A percentile compares a stretch with the other conserved stretches of the same genome.
These are phyloP conservation scores for Ischnura elegans DNA, from an alignment of 2,888 invertebrate genomes.

Conservation along the genomic window DNA sequence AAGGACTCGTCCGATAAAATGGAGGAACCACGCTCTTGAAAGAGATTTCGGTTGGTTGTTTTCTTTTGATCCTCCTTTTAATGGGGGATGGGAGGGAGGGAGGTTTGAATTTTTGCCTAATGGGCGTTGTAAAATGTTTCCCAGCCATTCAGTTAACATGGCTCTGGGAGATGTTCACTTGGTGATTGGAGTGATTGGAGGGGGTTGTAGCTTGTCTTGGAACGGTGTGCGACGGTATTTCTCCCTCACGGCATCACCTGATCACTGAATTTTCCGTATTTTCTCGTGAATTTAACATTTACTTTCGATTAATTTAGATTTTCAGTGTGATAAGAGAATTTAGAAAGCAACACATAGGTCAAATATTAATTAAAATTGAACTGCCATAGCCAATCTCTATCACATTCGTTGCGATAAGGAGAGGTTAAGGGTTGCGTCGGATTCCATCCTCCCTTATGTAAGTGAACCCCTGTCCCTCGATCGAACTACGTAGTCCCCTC, in stretches of 20 bases:
- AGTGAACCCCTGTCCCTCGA: no score
- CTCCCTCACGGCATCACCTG: not conserved
- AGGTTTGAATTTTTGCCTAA: constrained; percentile 29
- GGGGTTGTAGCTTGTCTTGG: not conserved
- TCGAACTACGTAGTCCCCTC: no score
- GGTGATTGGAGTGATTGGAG: not conserved
- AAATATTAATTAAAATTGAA: no score
- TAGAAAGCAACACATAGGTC: no score
- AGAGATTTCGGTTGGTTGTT: constrained; percentile 15
- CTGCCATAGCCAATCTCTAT: no score
- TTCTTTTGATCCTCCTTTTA: constrained; percentile 16
- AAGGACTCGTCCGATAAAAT: not conserved
- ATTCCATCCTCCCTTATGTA: no score
- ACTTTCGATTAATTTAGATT: no score
- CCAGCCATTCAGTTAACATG: not conserved
- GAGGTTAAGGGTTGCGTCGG: no score
- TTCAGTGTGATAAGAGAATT: no score
- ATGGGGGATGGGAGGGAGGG: no score
- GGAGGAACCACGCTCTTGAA: not conserved
- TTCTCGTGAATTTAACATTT: no score
- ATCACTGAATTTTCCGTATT: not conserved
- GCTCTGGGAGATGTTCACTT: not conserved
- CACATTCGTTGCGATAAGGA: no score
- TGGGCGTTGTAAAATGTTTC: constrained; percentile 21
- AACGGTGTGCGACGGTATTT: not conserved